Evolutionary conservation across 2,888 invertebrate species (phyloP).

Genomic region (Coenonympha glycerion): DNA sequence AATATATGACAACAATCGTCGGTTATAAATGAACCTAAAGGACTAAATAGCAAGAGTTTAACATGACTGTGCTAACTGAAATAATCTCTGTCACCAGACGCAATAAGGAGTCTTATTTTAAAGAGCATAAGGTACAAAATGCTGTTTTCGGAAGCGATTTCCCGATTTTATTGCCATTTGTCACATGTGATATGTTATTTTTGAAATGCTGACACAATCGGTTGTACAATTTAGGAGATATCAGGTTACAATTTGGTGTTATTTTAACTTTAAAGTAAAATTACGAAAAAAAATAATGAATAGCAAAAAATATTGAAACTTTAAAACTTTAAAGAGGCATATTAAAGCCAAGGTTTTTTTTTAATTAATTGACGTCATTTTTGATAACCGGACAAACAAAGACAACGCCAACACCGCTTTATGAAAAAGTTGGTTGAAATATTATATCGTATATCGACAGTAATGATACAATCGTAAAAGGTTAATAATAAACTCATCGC

Average conservation of each 20-base stretch:
- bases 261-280: no score
- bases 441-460: no score
- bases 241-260: no score
- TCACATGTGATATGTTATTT: slow-evolving; percentile 7
- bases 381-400: no score
- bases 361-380: no score
- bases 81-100: not conserved
- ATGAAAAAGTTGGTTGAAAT: no score
- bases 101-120: not conserved
- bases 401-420: no score
- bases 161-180: slow-evolving; percentile 11
- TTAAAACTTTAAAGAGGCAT: no score
- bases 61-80: slow-evolving; percentile 5
- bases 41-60: slow-evolving; percentile 5
- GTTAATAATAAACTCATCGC: not conserved
- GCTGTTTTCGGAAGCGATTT: not conserved
- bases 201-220: not conserved
- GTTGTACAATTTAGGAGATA: not conserved
- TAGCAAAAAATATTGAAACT: no score
- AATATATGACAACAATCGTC: no score
- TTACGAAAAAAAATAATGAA: no score
- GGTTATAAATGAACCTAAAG: slow-evolving; percentile 5
- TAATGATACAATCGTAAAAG: slow-evolving; percentile 3
- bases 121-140: slow-evolving; percentile 1
- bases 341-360: no score